These are phyloP conservation scores for Drosophila cyrtoloma DNA, from an alignment of 2,888 invertebrate genomes.

Conservation along the genomic window DNA sequence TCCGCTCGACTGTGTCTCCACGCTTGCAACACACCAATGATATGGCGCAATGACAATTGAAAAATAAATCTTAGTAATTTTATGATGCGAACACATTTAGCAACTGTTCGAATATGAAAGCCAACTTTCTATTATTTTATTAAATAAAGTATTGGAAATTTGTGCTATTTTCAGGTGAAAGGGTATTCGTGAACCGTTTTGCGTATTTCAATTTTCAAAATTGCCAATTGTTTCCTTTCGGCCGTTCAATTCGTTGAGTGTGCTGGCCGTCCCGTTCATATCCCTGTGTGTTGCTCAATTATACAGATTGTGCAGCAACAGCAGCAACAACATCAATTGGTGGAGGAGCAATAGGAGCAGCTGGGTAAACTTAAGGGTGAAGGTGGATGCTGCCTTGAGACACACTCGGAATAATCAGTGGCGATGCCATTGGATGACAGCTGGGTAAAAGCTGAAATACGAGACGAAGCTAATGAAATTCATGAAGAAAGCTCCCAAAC, in stretches of 20 bases:
- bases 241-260: slow-evolving; percentile 47
- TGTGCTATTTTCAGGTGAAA: background rate
- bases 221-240: slow-evolving; percentile 52
- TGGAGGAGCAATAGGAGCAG: background rate
- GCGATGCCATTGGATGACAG: slow-evolving; percentile 38
- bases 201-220: background rate
- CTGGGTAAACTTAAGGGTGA: slow-evolving; percentile 31
- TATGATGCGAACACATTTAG: background rate
- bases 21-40: slow-evolving; percentile 8
- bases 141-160: background rate
- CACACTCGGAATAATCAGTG: slow-evolving; percentile 70
- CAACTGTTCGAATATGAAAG: background rate
- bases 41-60: background rate
- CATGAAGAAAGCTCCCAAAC: slow-evolving; percentile 47
- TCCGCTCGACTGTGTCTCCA: slow-evolving; percentile 1
- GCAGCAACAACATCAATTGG: background rate
- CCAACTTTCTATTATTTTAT: background rate
- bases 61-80: background rate
- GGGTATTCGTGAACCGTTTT: slow-evolving; percentile 10
- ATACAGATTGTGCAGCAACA: slow-evolving; percentile 61
- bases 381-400: slow-evolving; percentile 44
- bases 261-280: slow-evolving; percentile 31
- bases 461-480: slow-evolving; percentile 69
- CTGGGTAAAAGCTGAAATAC: slow-evolving; percentile 38
- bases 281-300: slow-evolving; percentile 67